These are phyloP conservation scores for Mugil cephalus DNA, from an alignment of 2,113 vertebrate genomes.

Conservation along the genomic window DNA sequence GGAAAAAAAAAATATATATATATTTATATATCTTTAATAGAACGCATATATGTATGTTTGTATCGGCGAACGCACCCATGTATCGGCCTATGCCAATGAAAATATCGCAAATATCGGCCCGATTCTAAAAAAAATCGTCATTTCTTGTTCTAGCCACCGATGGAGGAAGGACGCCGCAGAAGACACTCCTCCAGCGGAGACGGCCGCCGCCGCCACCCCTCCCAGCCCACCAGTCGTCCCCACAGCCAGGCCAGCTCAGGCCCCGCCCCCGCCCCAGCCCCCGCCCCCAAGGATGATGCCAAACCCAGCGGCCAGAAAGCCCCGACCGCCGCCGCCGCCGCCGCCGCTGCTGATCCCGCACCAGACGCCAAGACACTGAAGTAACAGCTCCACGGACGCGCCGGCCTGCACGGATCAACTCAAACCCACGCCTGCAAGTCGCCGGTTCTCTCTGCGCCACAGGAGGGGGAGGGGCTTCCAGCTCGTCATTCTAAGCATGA, in stretches of 20 bases:
- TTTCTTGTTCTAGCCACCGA: constrained; percentile 90
- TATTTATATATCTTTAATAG: no score
- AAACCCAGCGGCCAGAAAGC: constrained; percentile 86
- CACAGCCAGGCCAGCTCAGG: constrained; percentile 77
- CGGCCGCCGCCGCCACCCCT: constrained; percentile 91
- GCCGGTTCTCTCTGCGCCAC: constrained; percentile 57
- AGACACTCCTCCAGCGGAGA: constrained; percentile 90
- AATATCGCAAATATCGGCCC: no score
- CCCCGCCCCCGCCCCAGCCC: constrained; percentile 75
- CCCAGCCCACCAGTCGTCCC: constrained; percentile 88
- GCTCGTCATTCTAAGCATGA: constrained; percentile 50
- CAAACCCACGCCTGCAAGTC: constrained; percentile 45
- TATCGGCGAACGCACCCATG: no score
- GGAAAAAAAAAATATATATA: no score
- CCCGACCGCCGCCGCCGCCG: constrained; percentile 31
- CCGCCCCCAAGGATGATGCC: constrained; percentile 86
- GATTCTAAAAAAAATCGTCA: background rate
- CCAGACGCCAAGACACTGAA: constrained; percentile 75
- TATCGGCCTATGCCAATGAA: no score
- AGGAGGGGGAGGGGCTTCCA: constrained; percentile 48
- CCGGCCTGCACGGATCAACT: constrained; percentile 65
- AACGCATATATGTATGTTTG: no score
- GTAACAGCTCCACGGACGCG: constrained; percentile 75
- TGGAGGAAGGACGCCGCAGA: constrained; percentile 93
- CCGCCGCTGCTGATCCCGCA: constrained; percentile 54